Percentiles rank a stretch among this genome's conserved stretches.
Conservation (phyloP, 2,113 vertebrate genomes). For the Syngnathus floridae region DNA sequence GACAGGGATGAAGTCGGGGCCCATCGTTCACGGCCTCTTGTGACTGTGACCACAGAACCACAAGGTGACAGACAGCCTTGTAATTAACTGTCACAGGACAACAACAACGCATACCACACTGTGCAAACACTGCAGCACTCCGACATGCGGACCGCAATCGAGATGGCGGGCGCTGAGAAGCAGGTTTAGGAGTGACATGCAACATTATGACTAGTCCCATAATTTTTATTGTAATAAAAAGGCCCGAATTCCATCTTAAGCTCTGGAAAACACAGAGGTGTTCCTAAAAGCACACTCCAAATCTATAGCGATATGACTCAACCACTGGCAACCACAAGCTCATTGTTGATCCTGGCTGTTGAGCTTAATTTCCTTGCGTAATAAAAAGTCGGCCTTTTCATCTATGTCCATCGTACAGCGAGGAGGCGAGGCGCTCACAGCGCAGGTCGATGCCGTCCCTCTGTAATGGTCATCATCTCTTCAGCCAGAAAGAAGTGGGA, state of each 20-base stretch:
- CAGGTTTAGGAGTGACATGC: not conserved
- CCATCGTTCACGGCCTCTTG: constrained; percentile 25
- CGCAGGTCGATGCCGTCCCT: constrained; percentile 1
- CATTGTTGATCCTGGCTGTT: constrained; percentile 16
- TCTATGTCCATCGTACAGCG: not conserved
- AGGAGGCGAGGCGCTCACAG: not conserved
- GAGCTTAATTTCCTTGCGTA: constrained; percentile 2
- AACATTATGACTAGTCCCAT: not conserved
- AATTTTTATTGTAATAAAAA: not conserved
- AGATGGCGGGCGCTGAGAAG: not conserved
- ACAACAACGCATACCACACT: constrained; percentile 19
- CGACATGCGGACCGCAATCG: constrained; percentile 3
- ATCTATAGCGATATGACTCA: constrained; percentile 7
- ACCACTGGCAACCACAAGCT: constrained; percentile 10
- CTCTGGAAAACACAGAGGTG: constrained; percentile 8
- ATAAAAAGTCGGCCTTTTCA: constrained; percentile 4
- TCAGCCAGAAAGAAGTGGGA: constrained; percentile 37
- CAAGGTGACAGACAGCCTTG: constrained; percentile 22
- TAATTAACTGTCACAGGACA: constrained; percentile 45
- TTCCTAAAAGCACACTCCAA: constrained; percentile 11
- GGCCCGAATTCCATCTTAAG: constrained; percentile 11
- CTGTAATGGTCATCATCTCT: constrained; percentile 32
- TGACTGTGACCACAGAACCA: constrained; percentile 27
- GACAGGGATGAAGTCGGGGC: constrained; percentile 49
- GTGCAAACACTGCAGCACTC: constrained; percentile 16